Evolutionary conservation across 2,888 invertebrate genomes (phyloP).

Genomic region (Cryptocephalus primarius): DNA sequence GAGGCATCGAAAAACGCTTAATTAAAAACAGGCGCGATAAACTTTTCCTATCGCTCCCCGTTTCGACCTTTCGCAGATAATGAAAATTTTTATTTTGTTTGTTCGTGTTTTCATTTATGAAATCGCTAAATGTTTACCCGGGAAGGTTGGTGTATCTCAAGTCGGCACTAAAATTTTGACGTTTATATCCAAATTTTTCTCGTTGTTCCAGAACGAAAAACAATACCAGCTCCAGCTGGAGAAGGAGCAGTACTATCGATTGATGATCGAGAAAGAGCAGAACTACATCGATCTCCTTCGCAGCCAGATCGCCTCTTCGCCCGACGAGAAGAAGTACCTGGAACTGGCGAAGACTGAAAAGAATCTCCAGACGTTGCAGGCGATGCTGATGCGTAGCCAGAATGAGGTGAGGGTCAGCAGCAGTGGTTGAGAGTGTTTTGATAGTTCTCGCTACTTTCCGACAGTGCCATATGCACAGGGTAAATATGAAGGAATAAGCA

Average conservation of each 20-base stretch:
- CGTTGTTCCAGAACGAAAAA: slow-evolving; percentile 61
- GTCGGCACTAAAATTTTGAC: too few relatives aligned
- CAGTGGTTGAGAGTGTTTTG: too few relatives aligned
- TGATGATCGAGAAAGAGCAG: slow-evolving; percentile 85
- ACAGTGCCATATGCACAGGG: not conserved
- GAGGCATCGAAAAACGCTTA: too few relatives aligned
- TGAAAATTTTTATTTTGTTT: too few relatives aligned
- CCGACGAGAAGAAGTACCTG: slow-evolving; percentile 38
- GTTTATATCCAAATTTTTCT: too few relatives aligned
- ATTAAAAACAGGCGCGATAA: too few relatives aligned
- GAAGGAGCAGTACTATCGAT: slow-evolving; percentile 70
- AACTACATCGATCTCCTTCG: slow-evolving; percentile 69
- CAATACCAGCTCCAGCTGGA: slow-evolving; percentile 74
- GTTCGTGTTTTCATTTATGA: too few relatives aligned
- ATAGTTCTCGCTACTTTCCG: not conserved
- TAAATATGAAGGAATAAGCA: slow-evolving; percentile 7
- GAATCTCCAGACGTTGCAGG: slow-evolving; percentile 48
- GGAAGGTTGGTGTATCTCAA: too few relatives aligned
- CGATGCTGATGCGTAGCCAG: slow-evolving; percentile 39
- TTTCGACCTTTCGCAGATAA: too few relatives aligned
- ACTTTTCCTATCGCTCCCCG: too few relatives aligned
- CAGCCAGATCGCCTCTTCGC: slow-evolving; percentile 47
- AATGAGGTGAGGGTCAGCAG: slow-evolving; percentile 25
- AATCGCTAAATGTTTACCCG: too few relatives aligned
- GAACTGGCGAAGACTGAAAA: slow-evolving; percentile 49